Percentiles rank a stretch among this genome's conserved stretches.
Evolutionary conservation across 1,140 invertebrate genomes (phyloP).

Genomic region (Aphaenogaster ashmeadi): DNA sequence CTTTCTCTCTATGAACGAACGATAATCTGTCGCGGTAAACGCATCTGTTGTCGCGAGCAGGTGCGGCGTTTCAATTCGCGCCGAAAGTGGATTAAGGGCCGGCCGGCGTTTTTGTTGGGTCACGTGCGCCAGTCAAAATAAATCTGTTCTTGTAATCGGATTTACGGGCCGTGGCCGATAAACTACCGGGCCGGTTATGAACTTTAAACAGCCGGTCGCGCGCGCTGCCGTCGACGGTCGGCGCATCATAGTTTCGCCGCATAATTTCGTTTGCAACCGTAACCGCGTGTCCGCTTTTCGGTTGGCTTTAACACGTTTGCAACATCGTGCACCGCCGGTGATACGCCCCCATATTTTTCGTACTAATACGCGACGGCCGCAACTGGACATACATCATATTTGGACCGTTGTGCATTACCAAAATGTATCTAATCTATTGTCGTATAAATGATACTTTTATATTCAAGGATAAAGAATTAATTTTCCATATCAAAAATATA

Average conservation of each 20-base stretch:
- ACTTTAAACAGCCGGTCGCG: conserved; percentile 63
- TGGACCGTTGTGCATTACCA: neutral
- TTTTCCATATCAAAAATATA: neutral
- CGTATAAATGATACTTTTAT: neutral
- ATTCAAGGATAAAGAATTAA: neutral
- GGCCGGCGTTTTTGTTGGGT: conserved; percentile 83
- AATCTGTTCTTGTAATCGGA: conserved; percentile 83
- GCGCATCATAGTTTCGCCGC: conserved; percentile 53
- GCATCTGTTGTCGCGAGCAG: conserved; percentile 81
- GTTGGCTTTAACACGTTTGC: conserved; percentile 30
- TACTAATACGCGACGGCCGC: neutral
- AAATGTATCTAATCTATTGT: neutral
- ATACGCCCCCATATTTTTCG: conserved; percentile 17
- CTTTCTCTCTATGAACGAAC: conserved; percentile 57
- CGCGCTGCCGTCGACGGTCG: conserved; percentile 14
- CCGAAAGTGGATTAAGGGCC: conserved; percentile 82
- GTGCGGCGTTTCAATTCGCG: conserved; percentile 79
- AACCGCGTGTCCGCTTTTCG: conserved; percentile 45
- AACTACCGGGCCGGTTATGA: conserved; percentile 66
- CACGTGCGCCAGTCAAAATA: conserved; percentile 85
- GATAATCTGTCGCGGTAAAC: conserved; percentile 70
- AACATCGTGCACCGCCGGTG: neutral
- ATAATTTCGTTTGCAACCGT: conserved; percentile 54
- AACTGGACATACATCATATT: neutral
- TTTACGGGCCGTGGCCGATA: conserved; percentile 68